Evolutionary conservation across 1,140 invertebrate species (phyloP).

Genomic region (Platyura marginata): DNA sequence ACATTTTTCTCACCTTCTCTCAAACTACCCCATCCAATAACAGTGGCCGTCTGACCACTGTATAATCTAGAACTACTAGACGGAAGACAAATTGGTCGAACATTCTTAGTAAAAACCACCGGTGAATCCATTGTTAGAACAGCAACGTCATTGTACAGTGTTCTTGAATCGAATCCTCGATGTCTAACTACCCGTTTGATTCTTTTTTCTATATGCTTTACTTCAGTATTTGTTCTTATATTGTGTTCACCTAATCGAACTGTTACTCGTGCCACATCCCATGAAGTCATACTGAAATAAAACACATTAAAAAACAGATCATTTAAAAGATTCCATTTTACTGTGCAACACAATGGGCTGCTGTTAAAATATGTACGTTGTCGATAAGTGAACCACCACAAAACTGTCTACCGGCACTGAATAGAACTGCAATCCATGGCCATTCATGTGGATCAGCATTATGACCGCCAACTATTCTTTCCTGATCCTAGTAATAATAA

Average conservation of each 20-base stretch:
- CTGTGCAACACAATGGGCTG: constrained; percentile 82
- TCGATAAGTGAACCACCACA: constrained; percentile 81
- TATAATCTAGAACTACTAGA: constrained; percentile 34
- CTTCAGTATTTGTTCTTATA: constrained; percentile 50
- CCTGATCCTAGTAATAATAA: constrained; percentile 41
- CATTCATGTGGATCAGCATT: constrained; percentile 64
- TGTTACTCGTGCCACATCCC: constrained; percentile 64
- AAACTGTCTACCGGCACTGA: constrained; percentile 67
- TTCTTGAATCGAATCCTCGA: constrained; percentile 63
- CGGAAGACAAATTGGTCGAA: constrained; percentile 70
- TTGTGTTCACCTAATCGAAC: constrained; percentile 68
- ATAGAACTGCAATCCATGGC: constrained; percentile 71
- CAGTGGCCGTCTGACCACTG: constrained; percentile 48
- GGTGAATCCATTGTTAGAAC: constrained; percentile 64
- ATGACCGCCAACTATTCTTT: constrained; percentile 66
- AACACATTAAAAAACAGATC: constrained; percentile 4
- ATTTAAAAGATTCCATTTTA: constrained; percentile 22
- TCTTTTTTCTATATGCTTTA: constrained; percentile 50
- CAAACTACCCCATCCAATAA: constrained; percentile 71
- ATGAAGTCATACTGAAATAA: constrained; percentile 61
- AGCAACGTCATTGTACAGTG: constrained; percentile 75
- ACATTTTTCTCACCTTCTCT: constrained; percentile 49
- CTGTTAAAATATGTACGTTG: constrained; percentile 62
- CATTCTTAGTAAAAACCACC: constrained; percentile 49
- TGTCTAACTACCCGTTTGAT: constrained; percentile 69